A percentile compares a stretch with the other conserved stretches of the same genome.
These are phyloP conservation scores for Orthochromis indermauri DNA, from an alignment of 2,113 vertebrate genomes.

Conservation along the genomic window DNA sequence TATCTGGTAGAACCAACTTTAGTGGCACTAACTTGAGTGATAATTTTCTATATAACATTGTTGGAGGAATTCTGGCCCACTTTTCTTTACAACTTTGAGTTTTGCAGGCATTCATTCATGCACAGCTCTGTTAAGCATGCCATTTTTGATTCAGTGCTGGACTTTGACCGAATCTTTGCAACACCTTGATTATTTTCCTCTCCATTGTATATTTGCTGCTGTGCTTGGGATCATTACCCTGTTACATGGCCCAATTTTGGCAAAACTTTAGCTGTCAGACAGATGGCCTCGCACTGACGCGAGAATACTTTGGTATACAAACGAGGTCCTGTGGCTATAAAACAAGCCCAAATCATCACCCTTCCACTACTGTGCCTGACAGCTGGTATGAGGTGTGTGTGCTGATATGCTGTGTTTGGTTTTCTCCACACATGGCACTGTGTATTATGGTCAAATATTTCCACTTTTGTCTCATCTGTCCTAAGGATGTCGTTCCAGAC, in stretches of 20 bases:
- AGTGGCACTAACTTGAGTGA: neutral
- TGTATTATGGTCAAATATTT: neutral
- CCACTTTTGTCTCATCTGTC: neutral
- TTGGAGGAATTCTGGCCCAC: neutral
- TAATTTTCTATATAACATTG: neutral
- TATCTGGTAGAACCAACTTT: neutral
- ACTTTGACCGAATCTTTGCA: neutral
- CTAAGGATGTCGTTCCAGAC: neutral
- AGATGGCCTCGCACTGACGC: neutral
- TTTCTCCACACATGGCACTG: neutral
- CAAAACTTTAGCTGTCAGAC: neutral
- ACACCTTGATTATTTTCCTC: neutral
- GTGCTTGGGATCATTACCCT: neutral
- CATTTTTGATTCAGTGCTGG: neutral
- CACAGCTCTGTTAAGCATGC: neutral
- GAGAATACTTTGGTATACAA: neutral
- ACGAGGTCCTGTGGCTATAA: neutral
- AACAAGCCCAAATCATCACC: neutral
- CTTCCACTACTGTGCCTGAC: neutral
- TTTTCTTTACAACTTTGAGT: neutral
- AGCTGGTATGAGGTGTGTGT: neutral
- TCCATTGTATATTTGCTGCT: neutral
- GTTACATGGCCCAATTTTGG: neutral
- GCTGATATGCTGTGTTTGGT: neutral
- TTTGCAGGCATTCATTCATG: neutral